phyloP scores from a whole-genome alignment of 1,140 invertebrate genomes.

The Geopemphigus sp. region DNA sequence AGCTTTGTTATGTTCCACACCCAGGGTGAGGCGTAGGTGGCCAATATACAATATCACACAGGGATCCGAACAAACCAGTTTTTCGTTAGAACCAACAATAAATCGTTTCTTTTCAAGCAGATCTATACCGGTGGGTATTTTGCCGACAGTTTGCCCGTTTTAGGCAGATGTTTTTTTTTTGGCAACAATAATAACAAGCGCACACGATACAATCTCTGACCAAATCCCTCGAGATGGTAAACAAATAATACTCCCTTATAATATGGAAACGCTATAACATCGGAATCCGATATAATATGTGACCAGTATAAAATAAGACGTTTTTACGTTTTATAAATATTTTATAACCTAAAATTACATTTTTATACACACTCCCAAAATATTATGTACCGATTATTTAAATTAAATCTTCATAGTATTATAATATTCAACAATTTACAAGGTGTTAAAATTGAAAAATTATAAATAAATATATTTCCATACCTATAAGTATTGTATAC shows the following conservation, averaged over 20 bases:
- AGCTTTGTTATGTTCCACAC: conserved; percentile 20
- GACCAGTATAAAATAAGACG: not conserved
- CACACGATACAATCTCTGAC: conserved; percentile 11
- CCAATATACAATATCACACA: conserved; percentile 26
- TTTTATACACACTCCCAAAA: no score
- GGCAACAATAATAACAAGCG: conserved; percentile 37
- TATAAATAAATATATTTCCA: no score
- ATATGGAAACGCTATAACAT: no score
- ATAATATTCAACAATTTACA: no score
- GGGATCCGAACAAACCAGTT: conserved; percentile 23
- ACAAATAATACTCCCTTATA: conserved; percentile 22
- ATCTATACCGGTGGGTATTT: conserved; percentile 11
- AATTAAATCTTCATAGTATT: no score
- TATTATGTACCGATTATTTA: no score
- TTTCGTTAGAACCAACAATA: conserved; percentile 25
- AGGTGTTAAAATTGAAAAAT: no score
- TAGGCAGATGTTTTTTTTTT: conserved; percentile 24
- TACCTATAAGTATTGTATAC: no score
- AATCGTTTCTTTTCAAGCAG: conserved; percentile 36
- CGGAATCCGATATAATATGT: not conserved
- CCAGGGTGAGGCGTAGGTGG: conserved; percentile 12
- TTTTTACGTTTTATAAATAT: not conserved
- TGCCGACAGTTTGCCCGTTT: not conserved
- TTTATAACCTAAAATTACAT: not conserved
- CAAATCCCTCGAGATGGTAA: not conserved